Conservation (phyloP, 2,888 invertebrate species). For the Ecliptopera silaceata region DNA sequence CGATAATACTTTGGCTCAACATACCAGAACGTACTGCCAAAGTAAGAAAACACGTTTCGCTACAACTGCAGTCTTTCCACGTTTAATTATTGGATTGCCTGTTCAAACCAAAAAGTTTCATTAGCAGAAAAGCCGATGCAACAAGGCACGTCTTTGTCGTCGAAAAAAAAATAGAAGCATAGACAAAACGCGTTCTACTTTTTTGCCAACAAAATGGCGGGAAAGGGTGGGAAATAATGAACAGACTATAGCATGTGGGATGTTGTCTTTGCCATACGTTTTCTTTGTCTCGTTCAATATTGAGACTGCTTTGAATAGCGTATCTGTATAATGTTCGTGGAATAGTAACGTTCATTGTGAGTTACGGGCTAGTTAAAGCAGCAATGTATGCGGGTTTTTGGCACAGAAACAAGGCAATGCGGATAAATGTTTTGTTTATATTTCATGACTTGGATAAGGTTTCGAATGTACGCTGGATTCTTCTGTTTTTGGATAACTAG, state of each 20-base stretch:
- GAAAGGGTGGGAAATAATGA: constrained; percentile 71
- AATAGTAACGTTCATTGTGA: constrained; percentile 28
- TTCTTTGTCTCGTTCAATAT: constrained; percentile 38
- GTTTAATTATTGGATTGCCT: constrained; percentile 32
- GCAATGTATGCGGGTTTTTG: constrained; percentile 18
- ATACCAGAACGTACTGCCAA: no score
- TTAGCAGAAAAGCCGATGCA: constrained; percentile 38
- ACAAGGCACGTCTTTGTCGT: constrained; percentile 31
- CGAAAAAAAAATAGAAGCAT: constrained; percentile 47
- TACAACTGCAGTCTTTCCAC: constrained; percentile 3
- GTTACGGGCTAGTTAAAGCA: constrained; percentile 21
- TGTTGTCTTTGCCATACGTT: constrained; percentile 37
- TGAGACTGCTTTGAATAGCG: constrained; percentile 36
- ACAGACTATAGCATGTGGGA: constrained; percentile 42
- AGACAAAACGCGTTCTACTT: constrained; percentile 64
- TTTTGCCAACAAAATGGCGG: constrained; percentile 55
- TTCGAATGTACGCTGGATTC: background rate
- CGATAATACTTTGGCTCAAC: no score
- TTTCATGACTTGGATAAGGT: background rate
- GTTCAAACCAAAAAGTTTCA: constrained; percentile 37
- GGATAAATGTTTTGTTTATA: constrained; percentile 8
- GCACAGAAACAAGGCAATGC: constrained; percentile 11
- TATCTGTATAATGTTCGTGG: constrained; percentile 23
- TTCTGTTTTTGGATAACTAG: background rate
- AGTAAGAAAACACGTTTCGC: background rate